Conservation (phyloP, 2,797 vertebrate species). For the Bradypodion pumilum region DNA sequence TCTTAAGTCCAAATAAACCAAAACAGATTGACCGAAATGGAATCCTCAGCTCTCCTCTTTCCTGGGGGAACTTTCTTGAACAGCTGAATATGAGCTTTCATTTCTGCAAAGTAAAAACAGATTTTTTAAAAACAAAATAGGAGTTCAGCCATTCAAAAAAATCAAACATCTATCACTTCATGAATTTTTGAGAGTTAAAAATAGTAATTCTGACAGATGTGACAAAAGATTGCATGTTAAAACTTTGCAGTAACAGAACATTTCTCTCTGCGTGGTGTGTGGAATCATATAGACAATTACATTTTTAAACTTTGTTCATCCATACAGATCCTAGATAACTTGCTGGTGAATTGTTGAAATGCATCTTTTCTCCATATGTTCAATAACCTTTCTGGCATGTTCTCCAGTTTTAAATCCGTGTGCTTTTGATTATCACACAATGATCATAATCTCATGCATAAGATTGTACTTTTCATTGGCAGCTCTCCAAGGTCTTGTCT, state of each 20-base stretch:
- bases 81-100: constrained; percentile 1
- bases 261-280: too few species aligned
- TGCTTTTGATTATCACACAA: constrained; percentile 24
- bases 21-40: constrained; percentile 8
- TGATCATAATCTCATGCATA: background rate
- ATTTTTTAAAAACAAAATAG: background rate
- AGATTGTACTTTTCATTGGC: background rate
- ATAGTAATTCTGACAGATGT: background rate
- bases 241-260: background rate
- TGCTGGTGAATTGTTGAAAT: constrained; percentile 1
- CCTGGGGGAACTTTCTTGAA: background rate
- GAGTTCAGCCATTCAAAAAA: background rate
- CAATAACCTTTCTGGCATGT: background rate
- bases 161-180: background rate
- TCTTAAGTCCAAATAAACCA: constrained; percentile 18
- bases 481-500: constrained; percentile 4
- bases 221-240: background rate
- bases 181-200: background rate
- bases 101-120: background rate
- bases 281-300: background rate
- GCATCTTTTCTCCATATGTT: background rate
- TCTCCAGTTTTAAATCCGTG: constrained; percentile 1
- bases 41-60: background rate
- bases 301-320: background rate
- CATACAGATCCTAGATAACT: background rate